Base-by-base conservation (phyloP, 2,888 invertebrate genomes). In the Trissolcus brochymenae region DNA sequence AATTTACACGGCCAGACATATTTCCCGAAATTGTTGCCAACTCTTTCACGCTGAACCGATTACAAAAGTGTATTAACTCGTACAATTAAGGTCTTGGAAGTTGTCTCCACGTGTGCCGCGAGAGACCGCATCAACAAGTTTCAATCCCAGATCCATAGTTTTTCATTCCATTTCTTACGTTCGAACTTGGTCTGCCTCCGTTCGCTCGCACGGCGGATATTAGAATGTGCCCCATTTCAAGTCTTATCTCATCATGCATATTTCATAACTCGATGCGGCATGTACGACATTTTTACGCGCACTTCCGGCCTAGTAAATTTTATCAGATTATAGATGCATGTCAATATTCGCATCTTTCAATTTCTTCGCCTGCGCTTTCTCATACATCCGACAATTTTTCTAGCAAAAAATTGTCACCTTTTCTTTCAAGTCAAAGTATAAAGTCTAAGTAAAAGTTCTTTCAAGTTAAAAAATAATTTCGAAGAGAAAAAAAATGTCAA, bases 11-110 rank as follows among this genome's bases (percentile, higher is more conserved):
- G 25, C 17, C 16, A 51, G 55, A 71, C 43, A 64, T 29, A 55
- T 71, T 57, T 64, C 43, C 43, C 43, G 11, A 71, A 71, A 64
- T 71, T 56, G 62, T 41, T 62, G 14, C 64, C 6, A 62, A 70
- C 70, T 70, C 25, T 55, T 62, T 70, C 50, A 62, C 62, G 62
- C 70, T 62, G 41, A 70, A 56, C 70, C 29, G 59, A 53, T 40
- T 64, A 57, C 71, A 71, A 64, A 71, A 64, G 54, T 64, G 64
- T 64, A 72, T 72, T 64, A 64, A 72, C 64, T 57, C 35, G 51
- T 41, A 43, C 62, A 72, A 72, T 62, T 62, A 71, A 29, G 17
- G 14, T 9, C 35, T 21, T 29, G 35, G 29, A 61, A 73, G 60
- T 54, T 65, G 9, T 4, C n/a, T 29, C 41, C 61, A 41, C 49